Evolutionary conservation across 2,797 vertebrate species (phyloP), one percentile per base, ranked within the genome.

Genomic region (Cirrhinus molitorella): DNA sequence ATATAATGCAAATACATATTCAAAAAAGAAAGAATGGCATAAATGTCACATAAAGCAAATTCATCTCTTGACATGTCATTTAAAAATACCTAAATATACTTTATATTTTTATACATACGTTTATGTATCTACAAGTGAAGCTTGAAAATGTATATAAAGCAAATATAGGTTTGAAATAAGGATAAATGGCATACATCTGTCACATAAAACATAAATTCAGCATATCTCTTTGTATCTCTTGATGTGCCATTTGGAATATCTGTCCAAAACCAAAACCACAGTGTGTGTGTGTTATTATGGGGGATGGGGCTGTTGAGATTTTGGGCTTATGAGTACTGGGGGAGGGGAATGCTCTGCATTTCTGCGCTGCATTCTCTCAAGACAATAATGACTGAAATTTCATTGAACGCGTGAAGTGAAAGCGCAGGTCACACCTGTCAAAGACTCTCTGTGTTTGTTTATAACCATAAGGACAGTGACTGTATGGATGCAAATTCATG

Each of bases 311-410:
- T 21, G 65, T 25, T 19, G 5, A 40, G 71, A 67, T 53, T 68
- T 81, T 51, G 51, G 65, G 57, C 82, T 79, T 76, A 74, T 84
- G 53, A 61, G 74, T 55, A 31, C 53, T 81, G 82, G 85, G 85
- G 87, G 85, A 72, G 40, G 87, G 87, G 81, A 70, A 66, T 63
- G 9, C 51, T 61, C 14, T 49, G 40, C 57, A 49, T 61, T 53
- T 66, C 28, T 82, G 53, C 75, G 55, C 53, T 75, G 16, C 49
- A 51, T 55, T 68, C 51, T 76, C 74, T 81, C 49, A 51, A 53
- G 43, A 89, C 76, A 86, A 85, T 86, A 74, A 88, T 84, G 25
- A 80, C 63, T 53, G 47, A 79, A 34, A 79, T 81, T 31, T 81
- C 70, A 23, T 53, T 74, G 47, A 73, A 67, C 55, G 13, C 47